phyloP scores from a whole-genome alignment of 92 coral and sea anemone species.

The Epizoanthus illoricatus region DNA sequence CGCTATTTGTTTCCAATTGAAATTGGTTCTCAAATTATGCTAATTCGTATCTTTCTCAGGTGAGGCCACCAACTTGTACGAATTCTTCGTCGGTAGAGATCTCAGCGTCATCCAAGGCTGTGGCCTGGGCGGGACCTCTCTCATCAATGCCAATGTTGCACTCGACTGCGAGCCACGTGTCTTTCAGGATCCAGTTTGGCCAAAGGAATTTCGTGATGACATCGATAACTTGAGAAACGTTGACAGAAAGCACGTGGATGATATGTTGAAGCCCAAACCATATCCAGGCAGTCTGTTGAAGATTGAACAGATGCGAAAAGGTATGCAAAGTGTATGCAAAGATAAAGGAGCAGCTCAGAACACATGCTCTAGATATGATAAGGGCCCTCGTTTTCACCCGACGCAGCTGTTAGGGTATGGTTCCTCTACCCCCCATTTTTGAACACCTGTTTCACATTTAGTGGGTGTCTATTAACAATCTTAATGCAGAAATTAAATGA shows the following conservation, averaged over 20 bases:
- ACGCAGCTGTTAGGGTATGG: too few species aligned
- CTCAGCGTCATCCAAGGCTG: conserved; percentile 63
- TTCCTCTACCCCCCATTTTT: too few species aligned
- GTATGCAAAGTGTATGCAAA: background rate
- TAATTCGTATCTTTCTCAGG: conserved; percentile 15
- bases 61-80: conserved; percentile 47
- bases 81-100: conserved; percentile 49
- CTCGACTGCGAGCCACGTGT: conserved; percentile 53
- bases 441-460: too few species aligned
- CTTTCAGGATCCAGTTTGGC: conserved; percentile 58
- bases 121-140: conserved; percentile 68
- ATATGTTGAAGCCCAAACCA: conserved; percentile 59
- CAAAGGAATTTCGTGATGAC: conserved; percentile 49
- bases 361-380: too few species aligned
- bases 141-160: conserved; percentile 66
- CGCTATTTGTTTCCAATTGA: background rate
- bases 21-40: background rate
- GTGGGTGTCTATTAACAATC: too few species aligned
- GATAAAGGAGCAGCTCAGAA: background rate
- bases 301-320: conserved; percentile 39
- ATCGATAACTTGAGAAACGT: conserved; percentile 30
- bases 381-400: too few species aligned
- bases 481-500: too few species aligned
- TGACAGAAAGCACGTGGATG: conserved; percentile 52
- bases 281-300: conserved; percentile 53